phyloP scores from a whole-genome alignment of 2,797 vertebrate species.

The Bufotes viridis region DNA sequence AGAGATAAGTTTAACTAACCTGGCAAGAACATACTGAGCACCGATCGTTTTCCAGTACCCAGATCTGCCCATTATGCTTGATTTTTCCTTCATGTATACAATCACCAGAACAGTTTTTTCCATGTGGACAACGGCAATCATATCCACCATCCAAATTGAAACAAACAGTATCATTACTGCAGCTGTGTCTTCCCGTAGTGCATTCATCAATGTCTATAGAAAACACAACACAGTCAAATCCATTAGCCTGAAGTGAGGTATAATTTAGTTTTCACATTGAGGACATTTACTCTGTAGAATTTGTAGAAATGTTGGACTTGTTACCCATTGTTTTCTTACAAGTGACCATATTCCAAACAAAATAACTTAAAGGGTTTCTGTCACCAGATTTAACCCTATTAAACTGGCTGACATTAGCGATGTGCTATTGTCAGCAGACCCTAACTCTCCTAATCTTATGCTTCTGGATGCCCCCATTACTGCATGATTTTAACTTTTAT shows the following conservation, averaged over 20 bases:
- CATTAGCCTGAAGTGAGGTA: neutral
- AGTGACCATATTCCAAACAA: too few relatives aligned
- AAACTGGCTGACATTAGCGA: too few relatives aligned
- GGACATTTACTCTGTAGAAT: neutral
- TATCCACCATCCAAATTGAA: constrained; percentile 98
- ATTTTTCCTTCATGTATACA: constrained; percentile 92
- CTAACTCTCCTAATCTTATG: too few relatives aligned
- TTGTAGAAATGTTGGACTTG: neutral
- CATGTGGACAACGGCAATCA: constrained; percentile 95
- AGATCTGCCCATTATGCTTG: constrained; percentile 96
- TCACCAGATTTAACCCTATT: too few relatives aligned
- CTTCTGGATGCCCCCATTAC: too few relatives aligned
- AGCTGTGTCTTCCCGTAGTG: constrained; percentile 90
- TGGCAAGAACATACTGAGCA: constrained; percentile 98
- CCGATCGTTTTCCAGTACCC: constrained; percentile 94
- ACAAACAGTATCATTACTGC: constrained; percentile 95
- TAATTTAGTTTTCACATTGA: neutral
- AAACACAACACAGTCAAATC: constrained; percentile 46
- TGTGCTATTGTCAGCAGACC: too few relatives aligned
- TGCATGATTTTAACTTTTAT: too few relatives aligned
- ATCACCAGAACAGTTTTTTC: constrained; percentile 96
- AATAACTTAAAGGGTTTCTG: too few relatives aligned
- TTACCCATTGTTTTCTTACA: neutral
- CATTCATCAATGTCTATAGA: constrained; percentile 95
- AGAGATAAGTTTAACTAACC: constrained; percentile 76